Base-by-base conservation (phyloP, 2,888 invertebrate genomes). In the Anarsia innoxiella region DNA sequence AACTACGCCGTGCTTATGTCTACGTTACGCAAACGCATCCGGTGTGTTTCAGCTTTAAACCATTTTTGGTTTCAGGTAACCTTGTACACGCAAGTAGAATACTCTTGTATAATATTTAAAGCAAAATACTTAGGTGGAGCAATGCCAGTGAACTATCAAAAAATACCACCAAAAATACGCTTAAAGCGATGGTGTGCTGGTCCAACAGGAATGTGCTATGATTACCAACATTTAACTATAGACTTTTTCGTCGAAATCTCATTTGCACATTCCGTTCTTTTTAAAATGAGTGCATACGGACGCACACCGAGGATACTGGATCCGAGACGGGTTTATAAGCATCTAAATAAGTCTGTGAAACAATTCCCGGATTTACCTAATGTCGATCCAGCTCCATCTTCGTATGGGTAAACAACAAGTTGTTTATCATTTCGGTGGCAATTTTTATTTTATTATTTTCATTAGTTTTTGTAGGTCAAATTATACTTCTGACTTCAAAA, bases 61-160 rank as follows among this genome's bases (percentile, higher is more conserved):
- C 4, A 19, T 19, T 19, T 19, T 19, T 5, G 8, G 3, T 49
- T 56, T 5, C 57, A 70, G 70, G 34, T 70, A 30, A 56, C 69
- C 10, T 45, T 70, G 4, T 41, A 49, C 32, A 38, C 53, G 0
- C 37, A 49, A 12, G 40, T 58, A 2, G 70, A 69, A 14, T 72
- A 69, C 40, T 59, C 63, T 0, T 72, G 70, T 45, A 40, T 70
- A 0, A 37, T 54, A 0, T 58, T 71, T 38, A 42, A 37, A 9
- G 57, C 54, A 0, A 27, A 38, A 3, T 41, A 51, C n/a, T n/a
- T 25, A n/a, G 25, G 19, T 5, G 19, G 2, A n/a, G n/a, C n/a
- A n/a, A n/a, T n/a, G n/a, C n/a, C n/a, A n/a, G n/a, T n/a, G n/a
- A n/a, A n/a, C n/a, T 26, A n/a, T 1, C 14, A 1, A 3, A 6